Evolutionary conservation across 2,113 vertebrate species (phyloP).

Genomic region (Cisticola juncidis): DNA sequence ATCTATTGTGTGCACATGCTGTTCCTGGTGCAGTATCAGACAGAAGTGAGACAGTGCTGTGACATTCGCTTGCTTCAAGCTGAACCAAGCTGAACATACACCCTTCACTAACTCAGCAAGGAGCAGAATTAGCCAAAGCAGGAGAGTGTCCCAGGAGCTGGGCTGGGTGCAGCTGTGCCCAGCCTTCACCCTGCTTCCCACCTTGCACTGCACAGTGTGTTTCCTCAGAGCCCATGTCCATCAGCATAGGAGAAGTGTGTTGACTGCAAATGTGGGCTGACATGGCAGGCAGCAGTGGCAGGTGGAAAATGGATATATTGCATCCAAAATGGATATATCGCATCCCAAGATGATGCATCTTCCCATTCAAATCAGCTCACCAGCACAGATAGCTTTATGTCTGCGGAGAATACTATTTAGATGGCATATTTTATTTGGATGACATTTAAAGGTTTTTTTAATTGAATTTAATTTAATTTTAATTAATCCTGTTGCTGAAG

Average conservation of each 20-base stretch:
- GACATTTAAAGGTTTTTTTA: slow-evolving; percentile 33
- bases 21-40: neutral
- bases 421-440: slow-evolving; percentile 12
- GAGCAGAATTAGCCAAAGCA: neutral
- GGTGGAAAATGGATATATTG: neutral
- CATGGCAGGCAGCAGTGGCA: neutral
- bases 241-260: neutral
- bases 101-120: neutral
- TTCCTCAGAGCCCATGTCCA: neutral
- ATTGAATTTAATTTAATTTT: slow-evolving; percentile 56
- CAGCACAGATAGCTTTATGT: neutral
- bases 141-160: neutral
- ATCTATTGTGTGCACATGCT: rapidly evolving
- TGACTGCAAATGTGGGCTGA: neutral
- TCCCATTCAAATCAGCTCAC: neutral
- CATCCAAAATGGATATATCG: neutral
- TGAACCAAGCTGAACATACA: neutral
- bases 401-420: neutral
- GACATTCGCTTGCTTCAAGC: neutral
- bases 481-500: slow-evolving; percentile 41
- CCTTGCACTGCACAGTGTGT: rapidly evolving
- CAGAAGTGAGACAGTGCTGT: neutral
- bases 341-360: neutral
- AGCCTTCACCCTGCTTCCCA: neutral
- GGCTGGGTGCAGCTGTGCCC: neutral